Evolutionary conservation across 92 coral and sea anemone species (phyloP), one percentile per base, ranked within the genome.

Genomic region (Porites lobata): DNA sequence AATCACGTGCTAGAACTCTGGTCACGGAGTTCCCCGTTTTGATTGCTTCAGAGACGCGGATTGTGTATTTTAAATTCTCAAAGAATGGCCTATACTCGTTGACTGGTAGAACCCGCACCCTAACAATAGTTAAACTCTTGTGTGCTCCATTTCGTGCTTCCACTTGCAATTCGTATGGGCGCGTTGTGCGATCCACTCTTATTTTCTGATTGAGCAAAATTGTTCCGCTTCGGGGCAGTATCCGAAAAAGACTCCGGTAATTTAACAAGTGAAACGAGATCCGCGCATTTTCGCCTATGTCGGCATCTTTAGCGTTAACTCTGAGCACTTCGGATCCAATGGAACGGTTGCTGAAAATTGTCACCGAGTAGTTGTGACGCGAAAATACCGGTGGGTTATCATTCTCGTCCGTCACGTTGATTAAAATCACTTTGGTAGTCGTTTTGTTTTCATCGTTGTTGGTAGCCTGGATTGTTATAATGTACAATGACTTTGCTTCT

Each of bases 1-100:
- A 65, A 73, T 95, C 98, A 21, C 71, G 86, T 10, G 98, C 98
- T 21, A 91, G 75, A 6, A 95, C 81, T 54, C 86, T 83, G 20
- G 88, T 77, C 61, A 95, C 92, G 32, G 98, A 95, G 26, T 94
- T 93, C 10, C 95, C 98, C 24, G 91, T 71, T 59, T 92, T 84
- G 29, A 95, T 88, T 7, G 98, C 98, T 69, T 95, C 98, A 0
- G 98, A 93, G 59, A 95, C 98, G 15, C 83, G 77, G 15, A 91
- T 91, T 24, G 82, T 83, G 87, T 95, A 95, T 18, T 95, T 79
- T 32, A 86, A 72, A 17, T 91, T 78, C 72, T 92, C 90, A 53
- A 95, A 95, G 76, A 82, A 92, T 18, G 98, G 98, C 65, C 94
- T 79, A 83, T 80, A 66, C 47, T 95, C 98, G 68, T 95, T 95